A percentile compares a stretch with the other conserved stretches of the same genome.
Evolutionary conservation across 2,797 vertebrate genomes (phyloP).

Genomic region (Galaxias olidus): DNA sequence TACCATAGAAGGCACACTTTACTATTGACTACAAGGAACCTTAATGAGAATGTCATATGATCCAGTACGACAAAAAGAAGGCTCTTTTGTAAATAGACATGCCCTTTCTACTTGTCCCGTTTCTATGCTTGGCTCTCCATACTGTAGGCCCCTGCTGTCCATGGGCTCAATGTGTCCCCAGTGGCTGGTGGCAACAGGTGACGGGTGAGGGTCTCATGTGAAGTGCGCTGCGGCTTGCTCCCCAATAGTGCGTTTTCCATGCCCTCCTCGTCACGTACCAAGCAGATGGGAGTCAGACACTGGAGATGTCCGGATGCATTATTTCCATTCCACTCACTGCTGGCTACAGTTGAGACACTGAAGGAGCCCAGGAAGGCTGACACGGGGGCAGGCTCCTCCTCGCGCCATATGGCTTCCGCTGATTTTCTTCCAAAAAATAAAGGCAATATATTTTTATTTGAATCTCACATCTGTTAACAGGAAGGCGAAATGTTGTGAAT

Average conservation of each 20-base stretch:
- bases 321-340: conserved; percentile 44
- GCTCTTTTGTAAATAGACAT: no score
- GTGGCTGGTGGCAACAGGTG: conserved; percentile 1
- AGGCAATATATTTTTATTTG: no score
- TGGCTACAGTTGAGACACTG: conserved; percentile 23
- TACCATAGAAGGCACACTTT: no score
- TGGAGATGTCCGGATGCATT: conserved; percentile 54
- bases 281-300: conserved; percentile 54
- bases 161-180: background rate
- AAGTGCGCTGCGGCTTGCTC: conserved; percentile 5
- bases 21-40: no score
- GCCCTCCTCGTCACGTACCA: conserved; percentile 7
- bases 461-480: background rate
- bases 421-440: no score
- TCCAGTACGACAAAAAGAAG: no score
- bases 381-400: conserved; percentile 3
- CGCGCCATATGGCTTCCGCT: conserved; percentile 46
- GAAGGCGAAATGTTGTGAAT: background rate
- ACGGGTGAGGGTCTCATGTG: background rate
- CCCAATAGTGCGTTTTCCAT: background rate
- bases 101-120: background rate
- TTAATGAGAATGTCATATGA: no score
- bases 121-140: background rate
- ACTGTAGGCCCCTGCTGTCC: background rate
- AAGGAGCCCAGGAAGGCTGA: conserved; percentile 12